These are phyloP conservation scores for Aphidius ervi DNA, from an alignment of 1,140 invertebrate genomes.

Conservation along the genomic window DNA sequence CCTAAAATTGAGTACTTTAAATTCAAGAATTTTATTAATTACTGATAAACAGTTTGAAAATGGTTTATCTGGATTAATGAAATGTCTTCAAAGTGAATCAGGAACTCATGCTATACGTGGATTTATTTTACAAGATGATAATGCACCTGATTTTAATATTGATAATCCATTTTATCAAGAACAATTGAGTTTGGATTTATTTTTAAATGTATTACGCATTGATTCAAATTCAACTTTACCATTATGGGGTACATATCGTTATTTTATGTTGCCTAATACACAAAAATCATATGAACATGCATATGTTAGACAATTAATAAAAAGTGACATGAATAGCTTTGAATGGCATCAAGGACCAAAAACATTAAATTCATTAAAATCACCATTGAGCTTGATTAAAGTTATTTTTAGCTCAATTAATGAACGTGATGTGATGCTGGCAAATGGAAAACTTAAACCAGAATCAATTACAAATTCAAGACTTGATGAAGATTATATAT, in stretches of 20 bases:
- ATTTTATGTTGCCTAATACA: conserved; percentile 62
- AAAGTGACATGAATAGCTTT: conserved; percentile 62
- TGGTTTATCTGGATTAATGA: conserved; percentile 79
- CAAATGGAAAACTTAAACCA: conserved; percentile 65
- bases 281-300: too few species aligned
- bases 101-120: conserved; percentile 59
- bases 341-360: conserved; percentile 73
- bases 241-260: conserved; percentile 74
- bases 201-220: conserved; percentile 14
- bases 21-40: conserved; percentile 54
- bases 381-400: conserved; percentile 42
- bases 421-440: conserved; percentile 75
- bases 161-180: conserved; percentile 61
- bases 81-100: conserved; percentile 68
- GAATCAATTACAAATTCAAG: conserved; percentile 59
- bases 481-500: conserved; percentile 60
- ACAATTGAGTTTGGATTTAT: conserved; percentile 71
- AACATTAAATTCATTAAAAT: conserved; percentile 31
- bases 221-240: conserved; percentile 52
- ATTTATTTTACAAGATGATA: conserved; percentile 62
- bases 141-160: conserved; percentile 63
- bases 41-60: conserved; percentile 60
- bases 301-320: too few species aligned
- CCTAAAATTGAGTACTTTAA: not conserved
- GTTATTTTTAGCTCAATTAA: conserved; percentile 67